phyloP scores from a whole-genome alignment of 1,140 invertebrate species.

The Sogatella furcifera region DNA sequence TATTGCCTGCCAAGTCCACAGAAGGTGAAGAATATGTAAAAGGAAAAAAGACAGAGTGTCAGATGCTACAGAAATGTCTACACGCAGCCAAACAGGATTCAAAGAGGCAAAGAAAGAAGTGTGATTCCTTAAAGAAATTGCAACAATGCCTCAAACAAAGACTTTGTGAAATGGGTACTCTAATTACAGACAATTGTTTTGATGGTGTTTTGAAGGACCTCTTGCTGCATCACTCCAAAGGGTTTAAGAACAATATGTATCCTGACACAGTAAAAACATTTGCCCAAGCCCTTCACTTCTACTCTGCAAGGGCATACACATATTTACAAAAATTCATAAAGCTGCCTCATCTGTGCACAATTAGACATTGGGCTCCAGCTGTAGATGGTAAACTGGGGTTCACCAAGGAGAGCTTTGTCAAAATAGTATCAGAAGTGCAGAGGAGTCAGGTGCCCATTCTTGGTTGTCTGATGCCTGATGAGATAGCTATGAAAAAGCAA shows the following conservation, averaged over 20 bases:
- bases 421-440: not conserved
- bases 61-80: too few relatives aligned
- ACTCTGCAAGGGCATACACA: conserved; percentile 2
- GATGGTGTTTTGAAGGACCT: too few relatives aligned
- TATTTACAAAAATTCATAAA: not conserved
- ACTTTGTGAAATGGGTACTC: too few relatives aligned
- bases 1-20: too few relatives aligned
- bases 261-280: conserved; percentile 3
- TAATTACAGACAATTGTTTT: too few relatives aligned
- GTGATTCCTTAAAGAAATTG: too few relatives aligned
- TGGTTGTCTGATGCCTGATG: not conserved
- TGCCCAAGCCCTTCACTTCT: conserved; percentile 8
- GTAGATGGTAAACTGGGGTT: not conserved
- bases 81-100: too few relatives aligned
- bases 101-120: too few relatives aligned
- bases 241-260: not conserved
- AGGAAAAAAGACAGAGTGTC: too few relatives aligned
- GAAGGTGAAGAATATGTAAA: too few relatives aligned
- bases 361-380: not conserved
- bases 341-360: not conserved
- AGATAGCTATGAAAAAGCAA: not conserved
- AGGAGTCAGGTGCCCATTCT: not conserved
- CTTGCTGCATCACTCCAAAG: too few relatives aligned
- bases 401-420: not conserved
- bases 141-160: too few relatives aligned